phyloP scores from a whole-genome alignment of 23 tunicate genomes.

The Trididemnum nubilum region DNA sequence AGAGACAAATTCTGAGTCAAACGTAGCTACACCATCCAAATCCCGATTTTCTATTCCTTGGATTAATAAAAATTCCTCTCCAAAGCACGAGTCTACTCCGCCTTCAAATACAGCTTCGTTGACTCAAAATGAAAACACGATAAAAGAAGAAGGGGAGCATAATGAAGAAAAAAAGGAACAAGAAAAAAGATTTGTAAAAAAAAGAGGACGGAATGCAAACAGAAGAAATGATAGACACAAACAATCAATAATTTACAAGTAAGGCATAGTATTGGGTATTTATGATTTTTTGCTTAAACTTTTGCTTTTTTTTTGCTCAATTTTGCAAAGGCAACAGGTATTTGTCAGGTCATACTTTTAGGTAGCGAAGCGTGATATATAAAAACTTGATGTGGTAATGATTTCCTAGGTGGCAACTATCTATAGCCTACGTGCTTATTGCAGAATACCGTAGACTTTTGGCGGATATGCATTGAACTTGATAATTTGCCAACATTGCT shows the following conservation, averaged over 20 bases:
- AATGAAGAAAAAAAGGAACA: not conserved
- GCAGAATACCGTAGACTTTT: too few relatives aligned
- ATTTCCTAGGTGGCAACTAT: too few relatives aligned
- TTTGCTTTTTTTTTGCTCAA: too few relatives aligned
- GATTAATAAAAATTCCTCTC: conserved; percentile 1
- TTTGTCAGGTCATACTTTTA: too few relatives aligned
- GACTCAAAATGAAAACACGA: not conserved
- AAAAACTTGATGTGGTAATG: too few relatives aligned
- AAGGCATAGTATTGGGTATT: not conserved
- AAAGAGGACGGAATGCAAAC: not conserved
- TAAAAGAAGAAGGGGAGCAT: not conserved
- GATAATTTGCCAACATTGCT: too few relatives aligned
- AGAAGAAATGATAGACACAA: conserved; percentile 21
- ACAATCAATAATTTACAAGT: conserved; percentile 34
- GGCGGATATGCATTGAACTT: too few relatives aligned
- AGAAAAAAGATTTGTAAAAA: conserved; percentile 2
- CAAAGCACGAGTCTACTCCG: conserved; percentile 5
- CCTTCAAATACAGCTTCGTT: not conserved
- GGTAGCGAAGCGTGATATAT: too few relatives aligned
- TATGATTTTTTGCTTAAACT: too few relatives aligned
- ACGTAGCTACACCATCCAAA: conserved; percentile 28
- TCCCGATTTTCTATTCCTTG: conserved; percentile 54
- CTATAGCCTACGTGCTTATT: too few relatives aligned
- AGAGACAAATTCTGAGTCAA: not conserved
- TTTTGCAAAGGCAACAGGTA: too few relatives aligned